Base-by-base conservation (phyloP, 2,888 invertebrate genomes). In the Drosophila kambysellisi region DNA sequence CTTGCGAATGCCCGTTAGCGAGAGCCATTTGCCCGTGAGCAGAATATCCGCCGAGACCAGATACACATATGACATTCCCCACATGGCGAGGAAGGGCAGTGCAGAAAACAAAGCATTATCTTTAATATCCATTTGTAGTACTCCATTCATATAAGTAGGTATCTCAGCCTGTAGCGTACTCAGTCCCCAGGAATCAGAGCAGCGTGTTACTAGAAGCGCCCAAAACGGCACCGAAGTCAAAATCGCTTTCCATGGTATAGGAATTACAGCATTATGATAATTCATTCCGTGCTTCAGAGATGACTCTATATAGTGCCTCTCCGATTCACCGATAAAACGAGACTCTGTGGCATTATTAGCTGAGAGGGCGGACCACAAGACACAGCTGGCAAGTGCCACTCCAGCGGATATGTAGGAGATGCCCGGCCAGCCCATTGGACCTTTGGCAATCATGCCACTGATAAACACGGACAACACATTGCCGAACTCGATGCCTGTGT, bases 81-180 rank as follows among this genome's bases (percentile, higher is more conserved):
- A 94, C 94, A 94, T 94, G 1, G 92, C 91, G 29, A 95, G 77
- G 78, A 94, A 95, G 0, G 95, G 95, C 9, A 95, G 79, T 0
- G 94, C 94, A 0, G 94, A 94, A 32, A 93, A 90, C 3, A 92
- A 33, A 0, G 94, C 94, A 76, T 94, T 94, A 90, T 93, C 89
- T 89, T 94, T 94, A 17, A 96, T 95, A 56, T 96, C 93, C 78
- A 95, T 95, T 43, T 94, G 92, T 0, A 96, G 93, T 0, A 95
- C 94, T 57, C 94, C 93, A 56, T 94, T 94, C 94, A 96, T 94
- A 81, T 96, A 96, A 0, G 94, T 94, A 0, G 96, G 96, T 77
- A 95, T 95, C 90, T 96, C 95, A 0, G 95, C 95, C 79, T 96
- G 93, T 5, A 96, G 92, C 0, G 95, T 96, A 94, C 95, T 95